phyloP scores from a whole-genome alignment of 2,113 vertebrate species.

The Chinchilla lanigera region DNA sequence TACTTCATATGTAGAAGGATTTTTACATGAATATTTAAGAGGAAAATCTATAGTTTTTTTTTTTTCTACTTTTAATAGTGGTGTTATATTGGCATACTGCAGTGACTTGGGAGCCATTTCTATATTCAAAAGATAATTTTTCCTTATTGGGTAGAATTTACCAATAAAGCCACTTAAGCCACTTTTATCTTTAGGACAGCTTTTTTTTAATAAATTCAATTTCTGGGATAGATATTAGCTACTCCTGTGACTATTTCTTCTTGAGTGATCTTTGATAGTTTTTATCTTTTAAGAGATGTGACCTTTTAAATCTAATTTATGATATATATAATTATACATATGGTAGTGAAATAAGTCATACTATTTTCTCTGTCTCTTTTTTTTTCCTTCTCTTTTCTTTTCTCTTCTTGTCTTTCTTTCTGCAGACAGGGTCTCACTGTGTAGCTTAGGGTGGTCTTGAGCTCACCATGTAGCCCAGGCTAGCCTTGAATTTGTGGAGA shows the following conservation, averaged over 20 bases:
- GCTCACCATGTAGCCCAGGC: neutral
- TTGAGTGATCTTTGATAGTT: neutral
- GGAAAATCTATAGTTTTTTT: neutral
- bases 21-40: neutral
- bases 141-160: neutral
- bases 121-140: neutral
- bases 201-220: neutral
- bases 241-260: neutral
- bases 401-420: neutral
- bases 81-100: neutral
- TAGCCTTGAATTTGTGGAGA: neutral
- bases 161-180: neutral
- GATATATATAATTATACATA: neutral
- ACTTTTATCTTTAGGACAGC: neutral
- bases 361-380: neutral
- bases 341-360: neutral
- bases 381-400: too few relatives aligned
- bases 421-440: neutral
- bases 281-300: neutral
- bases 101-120: neutral
- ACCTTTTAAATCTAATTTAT: neutral
- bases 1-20: neutral
- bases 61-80: neutral
- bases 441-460: neutral
- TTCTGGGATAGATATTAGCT: neutral